Conservation (phyloP, 2,797 vertebrate species). For the Astyanax mexicanus region DNA sequence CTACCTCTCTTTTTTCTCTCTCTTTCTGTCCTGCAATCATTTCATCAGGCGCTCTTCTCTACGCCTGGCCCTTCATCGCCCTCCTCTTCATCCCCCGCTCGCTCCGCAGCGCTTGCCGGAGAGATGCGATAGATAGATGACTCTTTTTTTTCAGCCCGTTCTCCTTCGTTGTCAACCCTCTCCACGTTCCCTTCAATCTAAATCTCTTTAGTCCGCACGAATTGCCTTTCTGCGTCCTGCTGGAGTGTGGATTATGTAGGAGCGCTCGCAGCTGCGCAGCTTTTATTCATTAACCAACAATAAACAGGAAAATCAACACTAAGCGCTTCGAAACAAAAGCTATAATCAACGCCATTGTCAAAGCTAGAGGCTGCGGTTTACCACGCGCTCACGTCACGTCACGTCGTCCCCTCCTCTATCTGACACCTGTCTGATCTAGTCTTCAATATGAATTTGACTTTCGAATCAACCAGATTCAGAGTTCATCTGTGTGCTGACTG, state of each 20-base stretch:
- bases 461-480: not conserved
- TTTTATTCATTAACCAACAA: conserved; percentile 56
- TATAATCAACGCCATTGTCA: conserved; percentile 7
- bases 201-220: conserved; percentile 39
- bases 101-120: conserved; percentile 23
- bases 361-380: not conserved
- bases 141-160: conserved; percentile 49
- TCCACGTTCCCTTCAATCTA: conserved; percentile 20
- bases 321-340: not conserved
- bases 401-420: too few species aligned
- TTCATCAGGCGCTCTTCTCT: conserved; percentile 77
- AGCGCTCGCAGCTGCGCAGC: conserved; percentile 49
- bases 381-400: not conserved
- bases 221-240: conserved; percentile 33
- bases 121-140: conserved; percentile 53
- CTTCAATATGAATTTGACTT: not conserved
- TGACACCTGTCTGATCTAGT: not conserved
- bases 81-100: conserved; percentile 63
- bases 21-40: conserved; percentile 67
- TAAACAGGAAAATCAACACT: conserved; percentile 17
- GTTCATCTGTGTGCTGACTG: not conserved
- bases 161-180: conserved; percentile 48
- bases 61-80: conserved; percentile 70
- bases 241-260: conserved; percentile 29
- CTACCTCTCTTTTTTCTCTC: conserved; percentile 4